These are phyloP conservation scores for Hyposoter didymator DNA, from an alignment of 2,888 invertebrate genomes.

Conservation along the genomic window DNA sequence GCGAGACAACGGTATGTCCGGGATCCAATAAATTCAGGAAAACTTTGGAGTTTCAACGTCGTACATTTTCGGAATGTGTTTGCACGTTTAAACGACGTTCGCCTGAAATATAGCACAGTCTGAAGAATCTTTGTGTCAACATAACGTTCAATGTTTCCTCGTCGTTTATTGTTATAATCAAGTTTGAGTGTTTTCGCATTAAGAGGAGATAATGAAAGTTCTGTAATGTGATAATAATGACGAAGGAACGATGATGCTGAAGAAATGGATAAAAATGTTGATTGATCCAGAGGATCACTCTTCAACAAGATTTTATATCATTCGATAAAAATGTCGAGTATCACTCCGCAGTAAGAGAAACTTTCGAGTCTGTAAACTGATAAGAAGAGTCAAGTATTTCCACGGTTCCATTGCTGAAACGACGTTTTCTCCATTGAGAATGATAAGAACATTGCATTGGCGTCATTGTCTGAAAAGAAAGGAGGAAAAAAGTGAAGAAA, in stretches of 20 bases:
- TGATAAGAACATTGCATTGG: slow-evolving; percentile 3
- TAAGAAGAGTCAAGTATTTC: slow-evolving; percentile 25
- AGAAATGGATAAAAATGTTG: neutral
- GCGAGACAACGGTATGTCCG: neutral
- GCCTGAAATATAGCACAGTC: neutral
- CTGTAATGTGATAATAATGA: neutral
- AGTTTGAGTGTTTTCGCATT: neutral
- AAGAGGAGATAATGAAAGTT: neutral
- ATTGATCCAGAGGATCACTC: neutral
- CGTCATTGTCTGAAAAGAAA: slow-evolving; percentile 29
- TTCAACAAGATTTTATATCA: neutral
- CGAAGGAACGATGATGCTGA: neutral
- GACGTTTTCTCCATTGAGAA: slow-evolving; percentile 21
- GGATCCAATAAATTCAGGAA: slow-evolving; percentile 9
- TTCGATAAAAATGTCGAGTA: neutral
- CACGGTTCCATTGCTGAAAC: slow-evolving; percentile 1
- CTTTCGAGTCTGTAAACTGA: slow-evolving; percentile 6
- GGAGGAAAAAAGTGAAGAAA: slow-evolving; percentile 1
- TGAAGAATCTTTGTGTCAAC: neutral
- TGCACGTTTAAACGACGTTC: neutral
- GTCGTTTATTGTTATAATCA: neutral
- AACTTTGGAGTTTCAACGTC: slow-evolving; percentile 18
- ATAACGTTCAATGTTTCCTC: neutral
- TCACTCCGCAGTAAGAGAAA: neutral
- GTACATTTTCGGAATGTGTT: neutral